Evolutionary conservation across 1,140 invertebrate species (phyloP).

Genomic region (Drosophila carrolli): DNA sequence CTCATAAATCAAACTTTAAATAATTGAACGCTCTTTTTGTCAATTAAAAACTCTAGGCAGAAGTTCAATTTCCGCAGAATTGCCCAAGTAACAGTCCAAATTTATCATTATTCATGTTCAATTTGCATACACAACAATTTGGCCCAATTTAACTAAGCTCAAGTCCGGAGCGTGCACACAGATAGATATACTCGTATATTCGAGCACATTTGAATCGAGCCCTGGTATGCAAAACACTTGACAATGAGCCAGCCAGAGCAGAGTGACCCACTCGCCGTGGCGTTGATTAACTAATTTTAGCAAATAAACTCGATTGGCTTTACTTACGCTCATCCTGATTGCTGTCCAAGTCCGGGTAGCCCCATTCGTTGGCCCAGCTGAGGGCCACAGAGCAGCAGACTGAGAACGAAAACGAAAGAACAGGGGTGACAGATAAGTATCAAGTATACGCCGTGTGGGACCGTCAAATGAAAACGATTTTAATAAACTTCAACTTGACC

Average conservation of each 20-base stretch:
- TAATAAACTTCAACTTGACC: slow-evolving; percentile 60
- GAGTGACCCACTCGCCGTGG: slow-evolving; percentile 27
- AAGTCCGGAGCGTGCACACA: slow-evolving; percentile 9
- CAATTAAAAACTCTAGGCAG: slow-evolving; percentile 30
- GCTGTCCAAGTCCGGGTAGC: slow-evolving; percentile 73
- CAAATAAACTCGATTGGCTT: slow-evolving; percentile 60
- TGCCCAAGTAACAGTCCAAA: slow-evolving; percentile 6
- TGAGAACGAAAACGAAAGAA: slow-evolving; percentile 33
- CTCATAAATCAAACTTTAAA: slow-evolving; percentile 43
- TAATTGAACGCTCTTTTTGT: slow-evolving; percentile 25
- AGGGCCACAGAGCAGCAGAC: slow-evolving; percentile 46
- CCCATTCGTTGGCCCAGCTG: slow-evolving; percentile 56
- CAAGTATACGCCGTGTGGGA: slow-evolving; percentile 50
- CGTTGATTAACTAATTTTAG: slow-evolving; percentile 77
- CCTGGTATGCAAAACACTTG: slow-evolving; percentile 27
- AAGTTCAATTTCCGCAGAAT: slow-evolving; percentile 21
- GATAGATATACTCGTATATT: background rate
- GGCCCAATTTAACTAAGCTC: slow-evolving; percentile 61
- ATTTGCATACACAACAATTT: slow-evolving; percentile 73
- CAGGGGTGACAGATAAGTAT: slow-evolving; percentile 9
- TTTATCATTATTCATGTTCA: slow-evolving; percentile 41
- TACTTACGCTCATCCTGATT: slow-evolving; percentile 74
- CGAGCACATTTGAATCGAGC: background rate
- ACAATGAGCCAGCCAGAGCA: slow-evolving; percentile 5
- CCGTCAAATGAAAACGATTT: slow-evolving; percentile 37